phyloP scores from a whole-genome alignment of 1,140 invertebrate species.

The Eupristina koningsbergeri region DNA sequence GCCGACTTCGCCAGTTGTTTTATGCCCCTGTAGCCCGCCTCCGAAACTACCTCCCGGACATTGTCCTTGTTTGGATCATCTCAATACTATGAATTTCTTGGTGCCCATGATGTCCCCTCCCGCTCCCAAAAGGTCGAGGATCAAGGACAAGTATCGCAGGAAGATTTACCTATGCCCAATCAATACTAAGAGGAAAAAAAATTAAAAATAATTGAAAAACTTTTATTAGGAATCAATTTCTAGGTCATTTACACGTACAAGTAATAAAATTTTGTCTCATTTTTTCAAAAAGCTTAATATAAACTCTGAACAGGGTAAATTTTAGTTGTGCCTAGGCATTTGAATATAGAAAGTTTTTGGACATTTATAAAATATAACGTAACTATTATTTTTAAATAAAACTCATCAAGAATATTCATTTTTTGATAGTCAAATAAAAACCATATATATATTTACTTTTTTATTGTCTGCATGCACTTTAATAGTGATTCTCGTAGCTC shows the following conservation, averaged over 20 bases:
- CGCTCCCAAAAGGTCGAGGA: slow-evolving; percentile 46
- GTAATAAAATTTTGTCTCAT: too few species aligned
- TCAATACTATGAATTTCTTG: background rate
- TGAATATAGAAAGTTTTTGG: too few species aligned
- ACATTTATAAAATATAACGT: too few species aligned
- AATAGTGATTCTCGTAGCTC: background rate
- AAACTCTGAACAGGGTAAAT: too few species aligned
- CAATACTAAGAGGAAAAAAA: background rate
- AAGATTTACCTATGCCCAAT: slow-evolving; percentile 44
- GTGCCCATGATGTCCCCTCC: slow-evolving; percentile 21
- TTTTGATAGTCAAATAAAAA: too few species aligned
- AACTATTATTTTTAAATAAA: too few species aligned
- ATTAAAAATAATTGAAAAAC: background rate
- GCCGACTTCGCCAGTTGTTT: slow-evolving; percentile 53
- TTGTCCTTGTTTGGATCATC: slow-evolving; percentile 56
- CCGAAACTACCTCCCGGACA: slow-evolving; percentile 60
- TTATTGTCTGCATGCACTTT: too few species aligned
- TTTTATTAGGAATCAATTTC: background rate
- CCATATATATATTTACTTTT: too few species aligned
- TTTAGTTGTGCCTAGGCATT: too few species aligned
- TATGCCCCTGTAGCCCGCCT: slow-evolving; percentile 61
- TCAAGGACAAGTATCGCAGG: slow-evolving; percentile 49
- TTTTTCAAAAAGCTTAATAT: too few species aligned
- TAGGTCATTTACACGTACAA: too few species aligned
- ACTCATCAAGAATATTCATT: too few species aligned